Evolutionary conservation across 2,797 vertebrate genomes (phyloP).

Genomic region (Ctenopoma multispine): DNA sequence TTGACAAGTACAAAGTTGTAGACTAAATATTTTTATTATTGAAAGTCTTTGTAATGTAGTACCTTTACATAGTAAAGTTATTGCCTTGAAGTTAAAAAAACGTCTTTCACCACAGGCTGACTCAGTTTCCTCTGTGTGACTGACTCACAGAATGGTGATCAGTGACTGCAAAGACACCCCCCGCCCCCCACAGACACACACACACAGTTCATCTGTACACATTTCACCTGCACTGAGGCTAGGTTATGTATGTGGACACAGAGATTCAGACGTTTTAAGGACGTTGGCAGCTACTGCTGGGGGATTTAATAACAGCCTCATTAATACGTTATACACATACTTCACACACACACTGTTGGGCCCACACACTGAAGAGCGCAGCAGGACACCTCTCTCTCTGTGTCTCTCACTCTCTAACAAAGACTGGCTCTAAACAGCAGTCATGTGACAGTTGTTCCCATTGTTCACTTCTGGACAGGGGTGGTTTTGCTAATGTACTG

Average conservation of each 20-base stretch:
- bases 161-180: constrained; percentile 3
- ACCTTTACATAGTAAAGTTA: neutral
- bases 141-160: constrained; percentile 1
- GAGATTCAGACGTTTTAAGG: constrained; percentile 50
- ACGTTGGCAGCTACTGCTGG: constrained; percentile 72
- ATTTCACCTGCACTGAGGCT: constrained; percentile 17
- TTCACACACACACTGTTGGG: constrained; percentile 35
- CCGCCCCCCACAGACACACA: neutral
- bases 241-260: constrained; percentile 17
- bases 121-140: constrained; percentile 16
- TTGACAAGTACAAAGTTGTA: too few species aligned
- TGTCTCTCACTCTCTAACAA: constrained; percentile 58
- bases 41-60: neutral
- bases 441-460: constrained; percentile 83
- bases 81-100: neutral
- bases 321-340: constrained; percentile 74
- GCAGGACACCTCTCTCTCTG: constrained; percentile 60
- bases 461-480: constrained; percentile 77
- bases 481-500: constrained; percentile 76
- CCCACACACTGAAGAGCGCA: constrained; percentile 76
- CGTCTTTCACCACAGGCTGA: neutral
- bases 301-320: constrained; percentile 79
- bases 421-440: constrained; percentile 71
- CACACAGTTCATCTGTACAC: neutral
- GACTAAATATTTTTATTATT: neutral